Conservation (phyloP, 2,797 vertebrate genomes). For the Podarcis lilfordi region DNA sequence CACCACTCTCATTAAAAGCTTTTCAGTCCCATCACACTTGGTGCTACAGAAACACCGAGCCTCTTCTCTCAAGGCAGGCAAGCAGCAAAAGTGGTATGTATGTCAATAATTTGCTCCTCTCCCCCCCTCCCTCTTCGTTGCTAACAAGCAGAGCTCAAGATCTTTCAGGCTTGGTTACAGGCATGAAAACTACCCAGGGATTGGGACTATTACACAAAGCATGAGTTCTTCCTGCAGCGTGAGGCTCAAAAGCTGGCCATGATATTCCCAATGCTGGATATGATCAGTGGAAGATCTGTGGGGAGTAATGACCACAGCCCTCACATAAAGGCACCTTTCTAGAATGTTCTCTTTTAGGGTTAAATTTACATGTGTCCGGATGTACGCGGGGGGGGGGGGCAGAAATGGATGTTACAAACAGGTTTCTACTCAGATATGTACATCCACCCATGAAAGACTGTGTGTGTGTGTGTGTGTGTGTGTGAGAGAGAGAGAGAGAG, state of each 20-base stretch:
- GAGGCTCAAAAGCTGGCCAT: neutral
- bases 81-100: constrained; percentile 13
- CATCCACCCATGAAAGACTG: neutral
- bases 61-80: neutral
- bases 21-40: neutral
- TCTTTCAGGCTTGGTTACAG: neutral
- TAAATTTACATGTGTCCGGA: neutral
- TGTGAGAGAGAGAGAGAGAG: neutral
- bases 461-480: neutral
- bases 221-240: neutral
- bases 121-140: neutral
- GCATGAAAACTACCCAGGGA: neutral
- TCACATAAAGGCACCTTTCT: neutral
- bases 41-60: neutral
- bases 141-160: neutral
- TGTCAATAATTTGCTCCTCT: fast-evolving
- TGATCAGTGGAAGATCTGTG: neutral
- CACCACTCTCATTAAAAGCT: constrained; percentile 35
- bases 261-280: fast-evolving
- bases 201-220: fast-evolving
- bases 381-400: fast-evolving
- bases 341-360: neutral
- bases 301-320: neutral
- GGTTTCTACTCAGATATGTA: neutral
- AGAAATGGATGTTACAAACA: neutral